Base-by-base conservation (phyloP, 2,113 vertebrate genomes). In the Rana temporaria region DNA sequence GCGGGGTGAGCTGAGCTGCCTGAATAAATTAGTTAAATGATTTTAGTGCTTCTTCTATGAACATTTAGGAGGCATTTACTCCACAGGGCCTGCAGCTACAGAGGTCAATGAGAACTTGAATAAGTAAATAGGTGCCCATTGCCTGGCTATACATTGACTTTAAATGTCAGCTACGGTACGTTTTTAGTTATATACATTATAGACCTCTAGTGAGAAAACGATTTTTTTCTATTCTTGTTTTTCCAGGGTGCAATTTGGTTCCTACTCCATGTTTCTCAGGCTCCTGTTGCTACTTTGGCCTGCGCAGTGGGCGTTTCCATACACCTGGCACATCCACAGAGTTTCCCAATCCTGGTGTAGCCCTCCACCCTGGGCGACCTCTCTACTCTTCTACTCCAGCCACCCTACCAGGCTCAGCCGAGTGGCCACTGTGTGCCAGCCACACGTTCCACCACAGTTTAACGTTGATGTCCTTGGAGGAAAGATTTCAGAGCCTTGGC, bases 201-300 rank as follows among this genome's bases (percentile, higher is more conserved):
- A 5, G 34, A 8, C 34, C 34, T 38, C 34, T 38, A 38, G 34
- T 38, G 4, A 30, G 26, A 30, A 30, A 30, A 30, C 26, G n/a
- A n/a, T n/a, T n/a, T n/a, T 30, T 30, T 30, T 30, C 26, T 48
- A 11, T 8, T 8, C 1, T 22, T 60, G 19, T 60, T 60, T n/a
- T 60, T 60, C 6, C 30, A 74, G 71, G 71, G 55, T 32, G 20
- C 22, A 52, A 38, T 22, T 6, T 77, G n/a, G 2, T 64, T 2
- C 57, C 74, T 22, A 52, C 74, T 7, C 24, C 56, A 0, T 81
- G 22, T 68, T 32, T 53, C 30, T 73, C 84, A 1, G 15, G 67
- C 2, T 66, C 82, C 42, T 82, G 86, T 68, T 90, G 85, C 81
- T 22, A 22, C 0, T 0, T 71, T 14, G 71, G 79, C 55, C 72